Conservation (phyloP, 2,797 vertebrate genomes). For the Sebastes cheni region DNA sequence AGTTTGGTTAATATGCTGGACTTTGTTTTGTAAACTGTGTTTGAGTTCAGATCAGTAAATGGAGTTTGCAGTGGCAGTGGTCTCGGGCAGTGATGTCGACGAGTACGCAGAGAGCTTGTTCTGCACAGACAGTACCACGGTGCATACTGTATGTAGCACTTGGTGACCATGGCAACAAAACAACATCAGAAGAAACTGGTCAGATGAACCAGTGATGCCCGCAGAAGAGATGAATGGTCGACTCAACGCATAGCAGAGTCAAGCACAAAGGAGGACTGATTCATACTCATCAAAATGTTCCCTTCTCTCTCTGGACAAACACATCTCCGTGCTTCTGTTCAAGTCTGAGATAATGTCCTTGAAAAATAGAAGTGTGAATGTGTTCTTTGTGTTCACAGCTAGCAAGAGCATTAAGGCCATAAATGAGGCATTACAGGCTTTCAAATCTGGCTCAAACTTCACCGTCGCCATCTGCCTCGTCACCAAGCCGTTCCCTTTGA, state of each 20-base stretch:
- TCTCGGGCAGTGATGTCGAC: constrained; percentile 46
- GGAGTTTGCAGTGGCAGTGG: constrained; percentile 33
- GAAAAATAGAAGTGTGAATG: constrained; percentile 26
- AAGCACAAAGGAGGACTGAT: constrained; percentile 40
- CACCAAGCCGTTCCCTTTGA: constrained; percentile 76
- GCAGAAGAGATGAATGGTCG: constrained; percentile 70
- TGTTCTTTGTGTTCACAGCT: constrained; percentile 29
- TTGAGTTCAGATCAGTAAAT: constrained; percentile 21
- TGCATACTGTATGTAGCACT: constrained; percentile 79
- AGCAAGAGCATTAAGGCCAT: constrained; percentile 31
- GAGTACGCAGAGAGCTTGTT: constrained; percentile 54
- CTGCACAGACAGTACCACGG: constrained; percentile 69
- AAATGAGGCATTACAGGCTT: constrained; percentile 54
- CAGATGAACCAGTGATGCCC: constrained; percentile 76
- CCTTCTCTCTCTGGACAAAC: background rate
- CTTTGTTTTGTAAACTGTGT: constrained; percentile 1
- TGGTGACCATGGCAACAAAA: constrained; percentile 87
- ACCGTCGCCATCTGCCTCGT: constrained; percentile 77
- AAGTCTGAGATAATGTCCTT: constrained; percentile 13
- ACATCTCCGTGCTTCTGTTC: background rate
- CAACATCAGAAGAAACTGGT: constrained; percentile 83
- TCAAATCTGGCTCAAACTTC: constrained; percentile 60
- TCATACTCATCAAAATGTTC: constrained; percentile 20
- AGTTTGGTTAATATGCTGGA: background rate
- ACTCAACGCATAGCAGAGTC: constrained; percentile 45